A percentile compares a stretch with the other conserved stretches of the same genome.
Evolutionary conservation across 1,140 invertebrate genomes (phyloP).

Genomic region (Cardiocondyla obscurior): DNA sequence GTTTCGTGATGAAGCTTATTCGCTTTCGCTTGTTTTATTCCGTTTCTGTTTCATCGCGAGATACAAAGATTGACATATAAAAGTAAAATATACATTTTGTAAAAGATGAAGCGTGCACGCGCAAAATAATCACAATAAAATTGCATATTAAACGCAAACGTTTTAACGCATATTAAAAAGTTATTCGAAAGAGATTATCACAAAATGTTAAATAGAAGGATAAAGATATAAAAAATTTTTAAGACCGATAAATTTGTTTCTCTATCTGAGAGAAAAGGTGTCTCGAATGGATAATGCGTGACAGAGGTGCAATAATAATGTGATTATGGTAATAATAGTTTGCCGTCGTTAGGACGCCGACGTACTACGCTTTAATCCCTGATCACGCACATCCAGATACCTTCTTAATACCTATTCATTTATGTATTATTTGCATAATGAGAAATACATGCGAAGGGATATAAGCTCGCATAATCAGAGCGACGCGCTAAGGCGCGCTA

Average conservation of each 20-base stretch:
- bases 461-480: slow-evolving; percentile 23
- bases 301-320: neutral
- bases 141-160: neutral
- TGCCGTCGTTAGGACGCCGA: neutral
- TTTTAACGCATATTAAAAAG: neutral
- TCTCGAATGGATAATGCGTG: neutral
- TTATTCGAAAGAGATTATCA: neutral
- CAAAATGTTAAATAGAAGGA: neutral
- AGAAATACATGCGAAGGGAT: slow-evolving; percentile 1
- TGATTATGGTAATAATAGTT: neutral
- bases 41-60: neutral
- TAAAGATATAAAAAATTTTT: neutral
- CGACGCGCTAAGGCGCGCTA: neutral
- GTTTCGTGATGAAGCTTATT: neutral
- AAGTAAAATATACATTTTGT: neutral
- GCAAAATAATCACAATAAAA: neutral
- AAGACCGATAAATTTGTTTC: neutral
- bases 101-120: neutral
- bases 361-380: neutral
- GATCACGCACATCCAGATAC: neutral
- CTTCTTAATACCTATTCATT: slow-evolving; percentile 7
- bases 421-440: neutral
- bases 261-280: neutral
- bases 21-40: neutral
- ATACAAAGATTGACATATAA: neutral